Percentiles rank a stretch among this genome's conserved stretches.
Evolutionary conservation across 1,140 invertebrate species (phyloP).

Genomic region (Drosophila micromelanica): DNA sequence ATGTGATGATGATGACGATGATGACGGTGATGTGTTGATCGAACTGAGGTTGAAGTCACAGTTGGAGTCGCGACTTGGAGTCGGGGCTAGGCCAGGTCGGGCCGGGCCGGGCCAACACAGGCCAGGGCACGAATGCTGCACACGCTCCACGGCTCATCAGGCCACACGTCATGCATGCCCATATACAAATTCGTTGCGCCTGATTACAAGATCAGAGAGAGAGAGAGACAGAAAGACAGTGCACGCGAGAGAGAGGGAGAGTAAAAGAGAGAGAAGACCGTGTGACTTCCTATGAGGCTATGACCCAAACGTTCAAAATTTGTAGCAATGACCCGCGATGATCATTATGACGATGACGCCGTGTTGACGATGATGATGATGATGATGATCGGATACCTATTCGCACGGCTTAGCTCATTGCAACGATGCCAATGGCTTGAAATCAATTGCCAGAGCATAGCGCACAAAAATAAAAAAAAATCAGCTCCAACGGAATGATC

Average conservation of each 20-base stretch:
- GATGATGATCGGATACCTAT: constrained; percentile 68
- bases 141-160: constrained; percentile 60
- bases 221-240: background rate
- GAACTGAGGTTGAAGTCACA: constrained; percentile 29
- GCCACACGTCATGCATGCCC: constrained; percentile 81
- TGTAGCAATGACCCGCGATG: constrained; percentile 72
- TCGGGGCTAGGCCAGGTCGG: constrained; percentile 5
- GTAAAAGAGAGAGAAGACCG: constrained; percentile 28
- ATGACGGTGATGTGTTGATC: constrained; percentile 54
- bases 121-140: constrained; percentile 49
- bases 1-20: constrained; percentile 45
- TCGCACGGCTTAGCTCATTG: constrained; percentile 76
- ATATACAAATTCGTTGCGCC: constrained; percentile 81
- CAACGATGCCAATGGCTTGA: constrained; percentile 77
- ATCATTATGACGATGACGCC: constrained; percentile 14
- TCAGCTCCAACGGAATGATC: background rate
- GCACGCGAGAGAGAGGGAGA: background rate
- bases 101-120: constrained; percentile 7
- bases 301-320: constrained; percentile 82
- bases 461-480: constrained; percentile 23
- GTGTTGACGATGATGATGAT: constrained; percentile 40
- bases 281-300: constrained; percentile 64
- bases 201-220: constrained; percentile 69
- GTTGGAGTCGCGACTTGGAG: constrained; percentile 20
- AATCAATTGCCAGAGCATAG: constrained; percentile 78